These are phyloP conservation scores for Solenopsis invicta DNA, from an alignment of 1,140 invertebrate species.

Conservation along the genomic window DNA sequence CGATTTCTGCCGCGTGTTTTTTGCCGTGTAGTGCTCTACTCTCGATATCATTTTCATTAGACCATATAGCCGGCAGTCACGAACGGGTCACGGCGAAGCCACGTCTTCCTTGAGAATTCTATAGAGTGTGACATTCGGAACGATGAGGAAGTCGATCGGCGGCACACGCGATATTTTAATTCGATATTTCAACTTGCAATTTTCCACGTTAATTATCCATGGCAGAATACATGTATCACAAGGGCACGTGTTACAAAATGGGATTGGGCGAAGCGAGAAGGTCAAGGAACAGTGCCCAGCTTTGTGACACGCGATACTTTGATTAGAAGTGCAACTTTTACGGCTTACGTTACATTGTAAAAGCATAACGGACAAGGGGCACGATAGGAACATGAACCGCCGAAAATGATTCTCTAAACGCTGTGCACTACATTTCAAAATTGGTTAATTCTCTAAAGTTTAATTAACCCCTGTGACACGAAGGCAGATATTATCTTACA, in stretches of 20 bases:
- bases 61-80: slow-evolving; percentile 21
- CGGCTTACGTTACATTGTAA: slow-evolving; percentile 1
- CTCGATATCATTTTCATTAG: slow-evolving; percentile 52
- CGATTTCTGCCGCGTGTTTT: slow-evolving; percentile 52
- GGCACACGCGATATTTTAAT: slow-evolving; percentile 21
- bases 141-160: not conserved
- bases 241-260: not conserved
- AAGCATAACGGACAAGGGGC: not conserved
- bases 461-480: not conserved
- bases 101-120: slow-evolving; percentile 13
- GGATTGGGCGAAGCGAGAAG: not conserved
- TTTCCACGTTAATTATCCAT: not conserved
- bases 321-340: slow-evolving; percentile 13
- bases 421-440: not conserved
- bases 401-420: slow-evolving; percentile 3
- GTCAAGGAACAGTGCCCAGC: not conserved
- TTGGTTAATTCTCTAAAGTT: not conserved
- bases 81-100: slow-evolving; percentile 16
- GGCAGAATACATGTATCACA: too few species aligned
- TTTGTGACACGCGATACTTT: slow-evolving; percentile 25
- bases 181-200: not conserved
- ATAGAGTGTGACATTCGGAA: slow-evolving; percentile 1
- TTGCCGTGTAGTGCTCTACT: not conserved
- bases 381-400: slow-evolving; percentile 1
- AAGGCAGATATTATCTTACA: not conserved